phyloP scores from a whole-genome alignment of 2,797 vertebrate genomes.

The Phyllotis vaccarum region DNA sequence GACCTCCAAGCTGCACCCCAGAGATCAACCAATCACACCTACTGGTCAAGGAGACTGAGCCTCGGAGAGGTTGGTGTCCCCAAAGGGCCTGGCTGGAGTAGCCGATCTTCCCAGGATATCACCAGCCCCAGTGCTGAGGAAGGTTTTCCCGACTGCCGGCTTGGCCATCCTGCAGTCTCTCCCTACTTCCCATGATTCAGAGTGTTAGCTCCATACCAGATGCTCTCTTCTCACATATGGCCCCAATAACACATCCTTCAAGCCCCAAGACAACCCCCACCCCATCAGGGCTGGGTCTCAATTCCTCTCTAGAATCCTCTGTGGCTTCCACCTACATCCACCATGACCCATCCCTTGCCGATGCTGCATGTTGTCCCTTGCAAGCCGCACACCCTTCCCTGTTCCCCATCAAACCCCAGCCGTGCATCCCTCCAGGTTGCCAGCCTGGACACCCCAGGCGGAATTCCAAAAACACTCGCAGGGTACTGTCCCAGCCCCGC shows the following conservation, averaged over 20 bases:
- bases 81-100: neutral
- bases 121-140: neutral
- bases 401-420: neutral
- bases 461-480: neutral
- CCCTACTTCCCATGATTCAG: neutral
- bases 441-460: neutral
- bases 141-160: neutral
- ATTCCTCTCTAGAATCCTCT: neutral
- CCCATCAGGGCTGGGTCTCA: neutral
- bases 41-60: neutral
- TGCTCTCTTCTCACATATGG: neutral
- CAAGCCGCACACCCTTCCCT: neutral
- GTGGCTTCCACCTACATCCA: neutral
- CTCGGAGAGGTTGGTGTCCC: neutral
- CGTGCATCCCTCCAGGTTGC: neutral
- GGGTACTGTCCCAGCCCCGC: neutral
- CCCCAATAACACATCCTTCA: neutral
- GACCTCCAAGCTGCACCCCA: neutral
- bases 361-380: neutral
- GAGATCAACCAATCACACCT: neutral
- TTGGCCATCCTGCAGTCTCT: neutral
- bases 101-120: neutral
- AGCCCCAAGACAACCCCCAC: neutral
- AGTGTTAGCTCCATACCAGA: neutral
- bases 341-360: neutral